Evolutionary conservation across 2,113 vertebrate genomes (phyloP).

Genomic region (Crypturellus undulatus): DNA sequence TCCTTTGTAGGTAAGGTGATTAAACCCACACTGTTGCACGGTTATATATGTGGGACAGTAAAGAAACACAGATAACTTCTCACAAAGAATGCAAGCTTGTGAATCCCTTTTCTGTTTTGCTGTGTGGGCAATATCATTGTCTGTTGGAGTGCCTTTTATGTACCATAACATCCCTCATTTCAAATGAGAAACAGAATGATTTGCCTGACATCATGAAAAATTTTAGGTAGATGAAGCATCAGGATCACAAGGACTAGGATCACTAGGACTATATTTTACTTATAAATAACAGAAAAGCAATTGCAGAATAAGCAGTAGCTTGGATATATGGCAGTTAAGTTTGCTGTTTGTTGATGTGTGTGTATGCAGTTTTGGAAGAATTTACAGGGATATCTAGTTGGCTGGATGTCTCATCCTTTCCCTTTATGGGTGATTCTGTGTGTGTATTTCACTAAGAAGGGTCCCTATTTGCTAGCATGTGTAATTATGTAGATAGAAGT

Average conservation of each 20-base stretch:
- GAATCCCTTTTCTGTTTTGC: background rate
- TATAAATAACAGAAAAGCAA: background rate
- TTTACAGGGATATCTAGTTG: background rate
- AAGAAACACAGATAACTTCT: background rate
- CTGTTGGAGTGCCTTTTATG: background rate
- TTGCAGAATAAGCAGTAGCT: background rate
- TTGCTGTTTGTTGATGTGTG: background rate
- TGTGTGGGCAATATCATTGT: background rate
- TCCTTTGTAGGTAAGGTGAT: background rate
- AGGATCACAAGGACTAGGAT: no score
- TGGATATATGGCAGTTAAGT: background rate
- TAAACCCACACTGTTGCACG: background rate
- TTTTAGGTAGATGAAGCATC: background rate
- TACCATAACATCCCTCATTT: background rate
- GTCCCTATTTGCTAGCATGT: background rate
- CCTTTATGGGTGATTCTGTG: background rate
- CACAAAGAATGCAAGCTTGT: background rate
- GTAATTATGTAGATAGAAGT: background rate
- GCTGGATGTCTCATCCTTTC: background rate
- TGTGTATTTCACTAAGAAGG: background rate
- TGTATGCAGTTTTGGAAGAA: background rate
- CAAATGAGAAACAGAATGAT: background rate
- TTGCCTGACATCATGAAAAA: background rate
- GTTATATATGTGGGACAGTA: background rate
- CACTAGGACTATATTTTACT: no score